Conservation (phyloP, 2,113 vertebrate species). For the Hippocampus mohnikei region DNA sequence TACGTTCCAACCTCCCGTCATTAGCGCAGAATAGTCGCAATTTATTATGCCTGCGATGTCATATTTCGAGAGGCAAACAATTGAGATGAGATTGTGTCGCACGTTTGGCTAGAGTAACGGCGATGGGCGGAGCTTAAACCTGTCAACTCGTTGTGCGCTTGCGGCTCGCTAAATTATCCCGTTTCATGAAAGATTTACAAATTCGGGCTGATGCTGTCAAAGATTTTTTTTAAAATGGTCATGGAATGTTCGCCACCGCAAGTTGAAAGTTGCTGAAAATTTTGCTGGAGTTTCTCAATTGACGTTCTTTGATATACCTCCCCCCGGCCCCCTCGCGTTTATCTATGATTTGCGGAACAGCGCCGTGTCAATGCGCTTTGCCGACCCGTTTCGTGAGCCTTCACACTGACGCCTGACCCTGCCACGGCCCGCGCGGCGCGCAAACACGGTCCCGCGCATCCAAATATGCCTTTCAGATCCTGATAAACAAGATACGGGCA, state of each 20-base stretch:
- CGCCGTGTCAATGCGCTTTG: background rate
- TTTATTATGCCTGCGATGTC: background rate
- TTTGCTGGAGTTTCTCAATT: background rate
- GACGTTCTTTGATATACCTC: background rate
- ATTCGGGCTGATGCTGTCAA: background rate
- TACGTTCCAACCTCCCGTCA: background rate
- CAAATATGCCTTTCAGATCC: slow-evolving; percentile 25
- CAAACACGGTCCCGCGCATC: slow-evolving; percentile 2
- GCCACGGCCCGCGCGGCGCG: background rate
- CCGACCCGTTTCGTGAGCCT: slow-evolving; percentile 3
- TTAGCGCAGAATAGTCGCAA: slow-evolving; percentile 16
- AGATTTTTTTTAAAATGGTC: too few species aligned
- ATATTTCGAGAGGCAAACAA: background rate
- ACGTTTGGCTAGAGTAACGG: slow-evolving; percentile 10
- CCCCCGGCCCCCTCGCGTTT: too few species aligned
- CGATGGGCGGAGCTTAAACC: too few species aligned
- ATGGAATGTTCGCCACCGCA: too few species aligned
- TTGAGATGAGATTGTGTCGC: slow-evolving; percentile 1
- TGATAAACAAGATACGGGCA: slow-evolving; percentile 28
- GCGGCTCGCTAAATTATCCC: too few species aligned
- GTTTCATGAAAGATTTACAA: too few species aligned
- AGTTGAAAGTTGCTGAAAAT: background rate
- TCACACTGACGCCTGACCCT: slow-evolving; percentile 11
- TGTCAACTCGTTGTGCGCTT: too few species aligned
- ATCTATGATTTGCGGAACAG: background rate